These are phyloP conservation scores for Pygoscelis antarcticus DNA, from an alignment of 2,113 vertebrate species.

Conservation along the genomic window DNA sequence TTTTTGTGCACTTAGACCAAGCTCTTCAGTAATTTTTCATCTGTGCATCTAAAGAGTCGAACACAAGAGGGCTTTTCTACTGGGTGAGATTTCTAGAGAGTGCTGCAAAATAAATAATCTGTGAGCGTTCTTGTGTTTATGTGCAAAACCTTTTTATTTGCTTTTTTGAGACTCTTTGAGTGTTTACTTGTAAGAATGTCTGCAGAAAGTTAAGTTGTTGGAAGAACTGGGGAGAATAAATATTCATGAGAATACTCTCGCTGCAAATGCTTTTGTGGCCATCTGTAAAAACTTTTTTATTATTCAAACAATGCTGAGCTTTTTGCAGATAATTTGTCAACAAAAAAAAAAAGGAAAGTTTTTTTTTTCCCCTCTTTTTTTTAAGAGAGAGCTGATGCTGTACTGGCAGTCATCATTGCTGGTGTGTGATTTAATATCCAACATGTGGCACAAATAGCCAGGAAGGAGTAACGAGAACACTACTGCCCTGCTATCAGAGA, in stretches of 20 bases:
- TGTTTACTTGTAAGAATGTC: slow-evolving; percentile 18
- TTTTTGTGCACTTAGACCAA: not conserved
- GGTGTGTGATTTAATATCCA: not conserved
- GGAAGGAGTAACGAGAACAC: not conserved
- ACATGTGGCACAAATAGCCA: not conserved
- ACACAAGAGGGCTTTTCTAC: slow-evolving; percentile 47
- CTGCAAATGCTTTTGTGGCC: not conserved
- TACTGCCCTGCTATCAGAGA: not conserved
- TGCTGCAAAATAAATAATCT: not conserved
- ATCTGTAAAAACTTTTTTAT: slow-evolving; percentile 63
- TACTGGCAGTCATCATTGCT: not conserved
- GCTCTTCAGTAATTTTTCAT: not conserved
- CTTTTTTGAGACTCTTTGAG: not conserved
- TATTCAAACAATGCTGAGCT: slow-evolving; percentile 39
- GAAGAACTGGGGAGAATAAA: slow-evolving; percentile 45
- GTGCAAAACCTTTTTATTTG: slow-evolving; percentile 30
- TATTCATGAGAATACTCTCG: slow-evolving; percentile 14
- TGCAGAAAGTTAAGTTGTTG: slow-evolving; percentile 28
- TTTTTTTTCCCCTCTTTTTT: not conserved
- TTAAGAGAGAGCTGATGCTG: not conserved
- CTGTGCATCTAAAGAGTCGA: not conserved
- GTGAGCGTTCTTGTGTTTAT: not conserved
- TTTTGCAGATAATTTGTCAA: slow-evolving; percentile 51
- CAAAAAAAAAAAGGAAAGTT: not conserved
- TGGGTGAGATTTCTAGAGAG: not conserved